phyloP scores from a whole-genome alignment of 2,888 invertebrate species.

The Phalera bucephala region DNA sequence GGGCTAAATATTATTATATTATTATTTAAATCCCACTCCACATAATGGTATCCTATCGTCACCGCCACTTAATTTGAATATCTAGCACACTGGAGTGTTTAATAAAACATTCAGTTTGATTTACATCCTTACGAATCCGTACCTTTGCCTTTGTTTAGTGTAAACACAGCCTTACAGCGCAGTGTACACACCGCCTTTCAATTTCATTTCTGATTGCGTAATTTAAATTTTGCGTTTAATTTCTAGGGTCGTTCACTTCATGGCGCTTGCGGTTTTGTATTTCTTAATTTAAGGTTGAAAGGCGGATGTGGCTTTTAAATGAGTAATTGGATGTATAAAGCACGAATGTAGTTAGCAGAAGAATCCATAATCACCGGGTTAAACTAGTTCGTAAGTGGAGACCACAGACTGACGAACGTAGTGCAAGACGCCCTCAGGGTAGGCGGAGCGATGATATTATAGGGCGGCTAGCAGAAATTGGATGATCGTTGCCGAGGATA shows the following conservation, averaged over 20 bases:
- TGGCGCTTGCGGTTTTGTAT: conserved; percentile 16
- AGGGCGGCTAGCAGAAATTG: too few relatives aligned
- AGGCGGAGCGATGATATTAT: too few relatives aligned
- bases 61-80: conserved; percentile 81
- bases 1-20: too few relatives aligned
- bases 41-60: conserved; percentile 40
- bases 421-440: too few relatives aligned
- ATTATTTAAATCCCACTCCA: conserved; percentile 48
- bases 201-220: conserved; percentile 38
- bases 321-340: too few relatives aligned
- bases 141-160: conserved; percentile 74
- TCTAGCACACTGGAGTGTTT: conserved; percentile 74
- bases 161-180: conserved; percentile 67
- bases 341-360: too few relatives aligned
- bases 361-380: too few relatives aligned
- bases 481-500: too few relatives aligned
- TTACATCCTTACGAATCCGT: conserved; percentile 77
- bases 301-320: too few relatives aligned
- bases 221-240: conserved; percentile 53
- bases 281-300: conserved; percentile 9
- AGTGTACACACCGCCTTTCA: conserved; percentile 44
- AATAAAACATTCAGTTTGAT: conserved; percentile 82
- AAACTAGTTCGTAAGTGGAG: too few relatives aligned
- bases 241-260: conserved; percentile 36
- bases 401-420: too few relatives aligned